Evolutionary conservation across 2,113 vertebrate genomes (phyloP), one percentile per base, ranked within the genome.

Genomic region (Pycnonotus jocosus): DNA sequence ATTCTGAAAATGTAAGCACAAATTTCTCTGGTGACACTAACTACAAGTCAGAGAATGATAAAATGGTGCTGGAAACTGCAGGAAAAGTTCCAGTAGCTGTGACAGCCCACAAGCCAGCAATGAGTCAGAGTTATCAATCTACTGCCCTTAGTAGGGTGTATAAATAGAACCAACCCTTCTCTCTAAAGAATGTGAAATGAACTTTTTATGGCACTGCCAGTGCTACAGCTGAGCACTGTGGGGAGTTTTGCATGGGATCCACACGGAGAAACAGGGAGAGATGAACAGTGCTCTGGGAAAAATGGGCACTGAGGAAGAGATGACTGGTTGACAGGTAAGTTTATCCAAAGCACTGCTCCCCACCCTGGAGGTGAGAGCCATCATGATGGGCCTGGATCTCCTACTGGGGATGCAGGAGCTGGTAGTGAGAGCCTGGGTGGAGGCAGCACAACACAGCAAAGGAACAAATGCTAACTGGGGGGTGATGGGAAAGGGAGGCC

Each of bases 351-450:
- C 76, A 83, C 8, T 0, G 2, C 40, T 68, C 18, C 66, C 37
- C 24, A 13, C 10, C 2, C 5, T 4, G 38, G 8, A 54, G 45
- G n/a, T 1, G 4, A 73, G 53, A 61, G 25, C 51, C 19, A 45
- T n/a, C 11, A 2, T 0, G 0, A 42, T 18, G 35, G 13, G 11
- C 54, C 53, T 14, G 4, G 27, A 56, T 40, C 40, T 56, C n/a
- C 58, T 24, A 2, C 0, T 56, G 40, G 28, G 48, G 14, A 6
- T 38, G 38, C 9, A 33, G 30, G 25, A 54, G 21, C 1, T 0
- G 0, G 24, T 1, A 53, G 62, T 0, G 0, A 61, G 40, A 35
- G n/a, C 54, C n/a, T 5, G 1, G 12, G 9, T 7, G 44, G 24
- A 38, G 12, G 58, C 64, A 72, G 53, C 38, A 11, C 30, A 51